phyloP scores from a whole-genome alignment of 2,888 invertebrate species.

The Aleiodes leptofemur region DNA sequence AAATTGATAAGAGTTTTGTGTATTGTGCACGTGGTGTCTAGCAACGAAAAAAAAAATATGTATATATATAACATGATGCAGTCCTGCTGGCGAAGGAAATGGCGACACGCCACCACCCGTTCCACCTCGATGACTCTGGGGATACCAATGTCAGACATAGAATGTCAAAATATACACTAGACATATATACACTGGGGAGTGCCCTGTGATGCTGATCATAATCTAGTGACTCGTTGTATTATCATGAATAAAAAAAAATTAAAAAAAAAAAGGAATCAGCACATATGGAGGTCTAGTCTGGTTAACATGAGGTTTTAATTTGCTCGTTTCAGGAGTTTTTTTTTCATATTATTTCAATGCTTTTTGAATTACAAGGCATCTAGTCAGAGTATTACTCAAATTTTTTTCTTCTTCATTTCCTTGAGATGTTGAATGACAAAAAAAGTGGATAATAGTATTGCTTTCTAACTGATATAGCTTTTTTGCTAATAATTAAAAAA shows the following conservation, averaged over 20 bases:
- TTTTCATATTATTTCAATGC: too few relatives aligned
- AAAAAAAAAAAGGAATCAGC: neutral
- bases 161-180: conserved; percentile 28
- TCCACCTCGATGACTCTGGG: conserved; percentile 26
- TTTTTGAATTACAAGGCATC: too few relatives aligned
- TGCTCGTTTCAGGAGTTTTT: neutral
- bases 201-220: conserved; percentile 21
- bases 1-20: neutral
- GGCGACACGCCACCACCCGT: conserved; percentile 32
- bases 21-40: neutral
- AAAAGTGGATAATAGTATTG: too few relatives aligned
- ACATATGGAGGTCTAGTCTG: conserved; percentile 24
- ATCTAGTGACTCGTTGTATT: conserved; percentile 27
- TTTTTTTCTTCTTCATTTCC: neutral
- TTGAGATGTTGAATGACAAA: neutral
- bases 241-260: conserved; percentile 21
- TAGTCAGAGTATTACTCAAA: neutral
- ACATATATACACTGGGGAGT: neutral
- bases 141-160: conserved; percentile 33
- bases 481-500: too few relatives aligned
- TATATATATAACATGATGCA: neutral
- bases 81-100: conserved; percentile 10
- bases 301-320: conserved; percentile 33
- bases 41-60: neutral
- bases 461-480: too few relatives aligned